These are phyloP conservation scores for Danio kyathit DNA, from an alignment of 2,797 vertebrate species.

Conservation along the genomic window DNA sequence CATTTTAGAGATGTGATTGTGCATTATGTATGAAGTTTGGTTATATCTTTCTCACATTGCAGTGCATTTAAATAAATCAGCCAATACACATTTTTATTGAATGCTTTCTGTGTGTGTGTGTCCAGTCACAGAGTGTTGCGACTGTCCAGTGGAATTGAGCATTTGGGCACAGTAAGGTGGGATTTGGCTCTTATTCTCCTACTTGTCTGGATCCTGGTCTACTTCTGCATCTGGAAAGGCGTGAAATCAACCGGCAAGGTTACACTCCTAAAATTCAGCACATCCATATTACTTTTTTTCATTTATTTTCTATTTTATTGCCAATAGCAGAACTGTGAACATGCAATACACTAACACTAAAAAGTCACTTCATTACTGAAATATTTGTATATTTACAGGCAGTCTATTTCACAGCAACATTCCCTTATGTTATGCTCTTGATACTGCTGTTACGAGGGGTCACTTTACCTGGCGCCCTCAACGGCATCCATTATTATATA, in stretches of 20 bases:
- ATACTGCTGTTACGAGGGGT: conserved; percentile 89
- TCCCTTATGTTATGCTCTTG: conserved; percentile 88
- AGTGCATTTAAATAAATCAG: neutral
- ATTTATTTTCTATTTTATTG: neutral
- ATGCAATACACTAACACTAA: neutral
- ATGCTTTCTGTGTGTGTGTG: neutral
- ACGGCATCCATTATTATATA: conserved; percentile 91
- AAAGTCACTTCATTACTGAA: conserved; percentile 15
- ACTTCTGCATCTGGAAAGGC: conserved; percentile 95
- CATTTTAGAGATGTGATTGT: neutral
- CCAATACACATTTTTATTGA: neutral
- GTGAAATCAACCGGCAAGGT: conserved; percentile 93
- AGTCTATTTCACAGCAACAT: conserved; percentile 91
- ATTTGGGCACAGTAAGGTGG: conserved; percentile 84
- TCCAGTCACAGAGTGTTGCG: conserved; percentile 67
- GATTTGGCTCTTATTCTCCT: conserved; percentile 88
- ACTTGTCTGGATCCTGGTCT: conserved; percentile 88
- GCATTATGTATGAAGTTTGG: neutral
- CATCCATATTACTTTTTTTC: neutral
- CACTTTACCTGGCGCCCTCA: conserved; percentile 86
- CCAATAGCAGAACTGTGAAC: neutral
- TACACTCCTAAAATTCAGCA: neutral
- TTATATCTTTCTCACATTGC: neutral
- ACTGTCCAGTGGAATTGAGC: conserved; percentile 86
- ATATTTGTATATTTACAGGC: conserved; percentile 63